Base-by-base conservation (phyloP, 2,113 vertebrate species). In the Maccullochella peelii region DNA sequence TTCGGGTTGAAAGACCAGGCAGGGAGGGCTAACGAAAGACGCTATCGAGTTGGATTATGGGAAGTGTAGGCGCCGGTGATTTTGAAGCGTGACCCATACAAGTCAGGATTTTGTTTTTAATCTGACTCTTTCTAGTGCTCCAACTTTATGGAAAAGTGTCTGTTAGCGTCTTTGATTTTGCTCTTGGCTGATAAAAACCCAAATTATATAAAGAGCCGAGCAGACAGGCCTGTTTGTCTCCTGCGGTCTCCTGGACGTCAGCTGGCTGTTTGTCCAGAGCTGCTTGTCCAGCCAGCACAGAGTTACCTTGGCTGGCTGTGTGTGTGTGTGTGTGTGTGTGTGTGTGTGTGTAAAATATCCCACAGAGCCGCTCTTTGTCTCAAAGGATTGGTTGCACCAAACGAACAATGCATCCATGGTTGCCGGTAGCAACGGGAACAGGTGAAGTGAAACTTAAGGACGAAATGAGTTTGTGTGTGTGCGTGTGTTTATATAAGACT, bases 361-460 rank as follows among this genome's bases (percentile, higher is more conserved):
- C 88, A 92, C 91, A 92, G 93, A 90, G 93, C 40, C 3, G 18
- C 33, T 84, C 90, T 94, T 94, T 94, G 93, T 93, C 82, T 94
- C 79, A 70, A 30, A 81, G 89, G 84, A 92, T 89, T 75, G 85
- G 91, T 92, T 92, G 74, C 86, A 40, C 59, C 27, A 54, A 70
- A 78, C 0, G 50, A 82, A 92, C 88, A 91, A 93, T 92, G 88
- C 87, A 75, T 86, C 77, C 38, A 23, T 63, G 85, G 92, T 94
- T 92, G 88, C 90, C 83, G 63, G 38, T 76, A 61, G 90, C 61
- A 55, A 92, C 84, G 15, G 62, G 52, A 88, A 82, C 90, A 88
- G 86, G 86, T 92, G 88, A 80, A 93, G 79, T 86, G 86, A 81
- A 89, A 88, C 88, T 80, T 81, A 1, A 77, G 65, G 80, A 23